Evolutionary conservation across 2,888 invertebrate species (phyloP).

Genomic region (Pristionchus fissidentatus): DNA sequence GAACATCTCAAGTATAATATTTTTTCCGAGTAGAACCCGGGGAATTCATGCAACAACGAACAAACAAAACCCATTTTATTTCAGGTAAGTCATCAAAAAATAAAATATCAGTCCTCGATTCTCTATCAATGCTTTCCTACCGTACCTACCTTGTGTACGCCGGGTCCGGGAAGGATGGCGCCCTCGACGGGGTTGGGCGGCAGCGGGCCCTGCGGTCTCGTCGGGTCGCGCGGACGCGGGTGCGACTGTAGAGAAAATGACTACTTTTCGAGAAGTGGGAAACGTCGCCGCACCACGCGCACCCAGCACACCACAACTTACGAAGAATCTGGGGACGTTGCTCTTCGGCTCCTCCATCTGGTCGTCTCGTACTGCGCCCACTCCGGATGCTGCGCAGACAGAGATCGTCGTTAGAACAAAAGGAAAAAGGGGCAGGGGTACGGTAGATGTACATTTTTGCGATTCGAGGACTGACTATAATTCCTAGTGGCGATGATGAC

Average conservation of each 20-base stretch:
- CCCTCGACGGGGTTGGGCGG: constrained; percentile 21
- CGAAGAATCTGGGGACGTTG: not conserved
- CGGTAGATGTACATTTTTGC: not conserved
- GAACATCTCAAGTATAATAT: too few relatives aligned
- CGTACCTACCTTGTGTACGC: constrained; percentile 42
- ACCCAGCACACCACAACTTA: not conserved
- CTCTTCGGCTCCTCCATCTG: not conserved
- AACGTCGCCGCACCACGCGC: not conserved
- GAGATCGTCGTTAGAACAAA: too few relatives aligned
- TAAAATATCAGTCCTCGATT: not conserved
- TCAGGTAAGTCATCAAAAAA: not conserved
- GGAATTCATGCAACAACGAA: too few relatives aligned
- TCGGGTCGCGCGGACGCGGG: not conserved
- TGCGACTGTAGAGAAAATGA: constrained; percentile 30
- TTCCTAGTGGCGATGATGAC: not conserved
- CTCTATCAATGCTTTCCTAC: not conserved
- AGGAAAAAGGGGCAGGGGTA: not conserved
- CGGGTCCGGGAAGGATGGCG: not conserved
- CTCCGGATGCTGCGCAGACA: constrained; percentile 20
- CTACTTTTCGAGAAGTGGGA: not conserved
- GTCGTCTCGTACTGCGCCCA: constrained; percentile 33
- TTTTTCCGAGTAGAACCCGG: too few relatives aligned
- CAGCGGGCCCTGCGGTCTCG: not conserved
- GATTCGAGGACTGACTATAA: not conserved
- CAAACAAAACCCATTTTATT: not conserved